Conservation (phyloP, 2,113 vertebrate species). For the Acanthisitta chloris region DNA sequence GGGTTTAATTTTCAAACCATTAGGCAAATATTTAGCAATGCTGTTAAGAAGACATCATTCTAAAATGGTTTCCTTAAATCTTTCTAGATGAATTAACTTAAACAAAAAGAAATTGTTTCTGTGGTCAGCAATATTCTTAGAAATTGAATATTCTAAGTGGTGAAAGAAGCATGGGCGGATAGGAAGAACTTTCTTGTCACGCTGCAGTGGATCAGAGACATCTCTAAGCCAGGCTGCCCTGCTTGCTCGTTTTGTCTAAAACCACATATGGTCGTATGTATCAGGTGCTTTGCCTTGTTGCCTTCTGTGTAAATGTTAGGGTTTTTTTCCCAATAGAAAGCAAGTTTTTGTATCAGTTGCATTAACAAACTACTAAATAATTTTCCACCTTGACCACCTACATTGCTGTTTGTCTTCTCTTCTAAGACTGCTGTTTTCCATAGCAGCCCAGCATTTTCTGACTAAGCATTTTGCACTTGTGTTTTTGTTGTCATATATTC, state of each 20-base stretch:
- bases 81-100: not conserved
- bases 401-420: not conserved
- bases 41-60: constrained; percentile 21
- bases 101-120: not conserved
- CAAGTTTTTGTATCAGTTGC: not conserved
- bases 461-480: not conserved
- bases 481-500: not conserved
- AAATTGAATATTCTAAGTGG: not conserved
- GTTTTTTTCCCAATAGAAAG: not conserved
- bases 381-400: not conserved
- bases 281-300: not conserved
- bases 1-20: constrained; percentile 34
- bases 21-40: constrained; percentile 20
- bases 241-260: not conserved
- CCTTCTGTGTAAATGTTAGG: not conserved
- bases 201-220: not conserved
- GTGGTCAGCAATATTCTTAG: not conserved
- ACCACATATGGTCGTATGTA: no score
- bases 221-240: not conserved
- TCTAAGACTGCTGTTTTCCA: not conserved
- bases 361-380: not conserved
- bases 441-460: not conserved
- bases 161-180: not conserved
- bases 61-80: constrained; percentile 7
- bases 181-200: not conserved